phyloP scores from a whole-genome alignment of 2,797 vertebrate species.

The Pangasius sanitwongsei region DNA sequence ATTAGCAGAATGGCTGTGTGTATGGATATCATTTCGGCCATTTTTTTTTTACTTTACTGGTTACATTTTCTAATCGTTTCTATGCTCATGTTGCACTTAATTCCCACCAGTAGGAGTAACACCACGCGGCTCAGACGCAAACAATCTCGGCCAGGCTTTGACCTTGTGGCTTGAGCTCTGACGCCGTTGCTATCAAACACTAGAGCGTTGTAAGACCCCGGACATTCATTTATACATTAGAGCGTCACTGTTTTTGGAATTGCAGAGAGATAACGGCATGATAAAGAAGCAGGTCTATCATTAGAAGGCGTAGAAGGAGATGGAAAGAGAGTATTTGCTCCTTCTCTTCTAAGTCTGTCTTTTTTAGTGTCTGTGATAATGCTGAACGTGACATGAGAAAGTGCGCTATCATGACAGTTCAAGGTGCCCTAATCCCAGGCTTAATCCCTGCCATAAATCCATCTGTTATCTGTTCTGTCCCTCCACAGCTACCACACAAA shows the following conservation, averaged over 20 bases:
- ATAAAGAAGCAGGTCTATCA: neutral
- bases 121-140: too few relatives aligned
- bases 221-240: neutral
- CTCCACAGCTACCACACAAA: slow-evolving; percentile 44
- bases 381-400: slow-evolving; percentile 65
- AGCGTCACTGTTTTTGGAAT: neutral
- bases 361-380: slow-evolving; percentile 57
- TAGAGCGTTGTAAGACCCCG: too few relatives aligned
- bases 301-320: neutral
- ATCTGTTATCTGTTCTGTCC: slow-evolving; percentile 55
- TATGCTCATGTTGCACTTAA: neutral
- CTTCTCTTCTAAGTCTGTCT: slow-evolving; percentile 5
- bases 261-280: slow-evolving; percentile 3
- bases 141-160: neutral
- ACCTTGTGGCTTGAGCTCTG: neutral
- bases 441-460: slow-evolving; percentile 67
- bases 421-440: slow-evolving; percentile 65
- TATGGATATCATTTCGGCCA: neutral
- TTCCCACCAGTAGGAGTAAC: neutral
- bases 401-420: slow-evolving; percentile 59
- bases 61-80: neutral
- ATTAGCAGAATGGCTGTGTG: neutral
- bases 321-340: slow-evolving; percentile 31
- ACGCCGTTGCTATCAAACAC: neutral
- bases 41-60: neutral